These are phyloP conservation scores for Potorous gilbertii DNA, from an alignment of 2,797 vertebrate species.

Conservation along the genomic window DNA sequence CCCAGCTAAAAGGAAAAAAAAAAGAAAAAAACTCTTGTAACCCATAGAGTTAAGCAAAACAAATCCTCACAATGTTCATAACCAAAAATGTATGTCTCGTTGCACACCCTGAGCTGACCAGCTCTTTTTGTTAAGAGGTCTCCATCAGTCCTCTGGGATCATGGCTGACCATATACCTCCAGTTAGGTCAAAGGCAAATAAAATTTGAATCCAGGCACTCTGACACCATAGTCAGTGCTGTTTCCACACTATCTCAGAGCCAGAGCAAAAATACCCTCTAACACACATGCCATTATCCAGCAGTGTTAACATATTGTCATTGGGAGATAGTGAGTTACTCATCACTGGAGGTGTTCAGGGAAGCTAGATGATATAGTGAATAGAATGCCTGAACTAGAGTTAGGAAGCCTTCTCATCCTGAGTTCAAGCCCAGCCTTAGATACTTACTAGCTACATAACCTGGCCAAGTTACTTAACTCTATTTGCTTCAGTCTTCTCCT, in stretches of 20 bases:
- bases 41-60: neutral
- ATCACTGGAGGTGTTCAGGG: neutral
- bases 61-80: neutral
- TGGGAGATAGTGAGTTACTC: neutral
- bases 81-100: neutral
- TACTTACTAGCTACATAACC: neutral
- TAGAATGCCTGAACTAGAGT: neutral
- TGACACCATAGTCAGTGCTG: neutral
- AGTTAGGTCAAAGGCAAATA: neutral
- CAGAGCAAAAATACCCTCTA: neutral
- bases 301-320: neutral
- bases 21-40: no score
- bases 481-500: neutral
- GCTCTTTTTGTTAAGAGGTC: neutral
- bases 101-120: neutral
- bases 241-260: neutral
- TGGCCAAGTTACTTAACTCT: neutral
- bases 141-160: neutral
- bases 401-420: neutral
- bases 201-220: neutral
- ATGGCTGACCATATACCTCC: neutral
- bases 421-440: neutral
- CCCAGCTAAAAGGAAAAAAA: neutral
- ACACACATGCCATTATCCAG: neutral
- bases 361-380: neutral